A percentile compares a stretch with the other conserved stretches of the same genome.
These are phyloP conservation scores for Lepidurus couesii DNA, from an alignment of 1,140 invertebrate genomes.

Conservation along the genomic window DNA sequence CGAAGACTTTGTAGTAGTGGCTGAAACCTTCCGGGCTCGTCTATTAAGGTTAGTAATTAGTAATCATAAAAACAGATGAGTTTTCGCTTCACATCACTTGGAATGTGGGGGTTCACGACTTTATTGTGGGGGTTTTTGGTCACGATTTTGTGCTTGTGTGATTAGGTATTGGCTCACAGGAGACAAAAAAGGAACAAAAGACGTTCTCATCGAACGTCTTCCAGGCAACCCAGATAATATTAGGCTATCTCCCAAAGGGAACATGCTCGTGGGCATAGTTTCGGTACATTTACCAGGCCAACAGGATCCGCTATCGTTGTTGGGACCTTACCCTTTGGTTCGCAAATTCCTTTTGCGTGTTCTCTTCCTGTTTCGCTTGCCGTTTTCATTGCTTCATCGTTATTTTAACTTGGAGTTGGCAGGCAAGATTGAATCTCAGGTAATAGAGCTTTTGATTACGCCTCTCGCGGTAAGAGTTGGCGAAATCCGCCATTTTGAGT, in stretches of 20 bases:
- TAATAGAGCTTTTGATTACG: no score
- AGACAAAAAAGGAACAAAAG: conserved; percentile 55
- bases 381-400: conserved; percentile 34
- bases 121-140: no score
- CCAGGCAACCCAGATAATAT: conserved; percentile 74
- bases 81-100: no score
- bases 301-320: conserved; percentile 42
- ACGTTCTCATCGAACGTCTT: conserved; percentile 68
- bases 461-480: no score
- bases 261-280: conserved; percentile 28
- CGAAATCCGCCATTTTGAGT: no score
- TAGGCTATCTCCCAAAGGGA: conserved; percentile 31
- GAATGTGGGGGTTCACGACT: no score
- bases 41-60: conserved; percentile 46
- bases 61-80: conserved; percentile 15
- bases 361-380: conserved; percentile 37
- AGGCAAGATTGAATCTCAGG: conserved; percentile 39
- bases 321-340: conserved; percentile 43
- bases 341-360: conserved; percentile 42
- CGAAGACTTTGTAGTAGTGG: conserved; percentile 64
- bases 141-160: conserved; percentile 37
- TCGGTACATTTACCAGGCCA: conserved; percentile 35
- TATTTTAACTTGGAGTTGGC: conserved; percentile 29
- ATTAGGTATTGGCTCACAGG: conserved; percentile 68
- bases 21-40: conserved; percentile 54